A percentile compares a stretch with the other conserved stretches of the same genome.
Conservation (phyloP, 2,797 vertebrate genomes). For the Onychomys torridus region DNA sequence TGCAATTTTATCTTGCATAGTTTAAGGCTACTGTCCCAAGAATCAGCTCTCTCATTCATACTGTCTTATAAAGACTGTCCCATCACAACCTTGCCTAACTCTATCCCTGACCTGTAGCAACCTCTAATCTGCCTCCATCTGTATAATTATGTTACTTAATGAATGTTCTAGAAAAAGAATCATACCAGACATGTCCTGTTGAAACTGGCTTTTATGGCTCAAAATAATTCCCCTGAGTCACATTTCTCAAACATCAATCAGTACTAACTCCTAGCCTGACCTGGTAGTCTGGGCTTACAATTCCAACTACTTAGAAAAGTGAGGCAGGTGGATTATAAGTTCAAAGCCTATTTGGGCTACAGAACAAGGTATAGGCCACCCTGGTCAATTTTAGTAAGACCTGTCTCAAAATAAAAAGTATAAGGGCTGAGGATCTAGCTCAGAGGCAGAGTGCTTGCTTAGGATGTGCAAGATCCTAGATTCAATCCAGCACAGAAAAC, state of each 20-base stretch:
- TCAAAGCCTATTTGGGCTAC: background rate
- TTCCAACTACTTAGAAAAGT: background rate
- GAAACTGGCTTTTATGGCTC: background rate
- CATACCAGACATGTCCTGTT: background rate
- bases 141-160: background rate
- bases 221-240: background rate
- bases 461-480: background rate
- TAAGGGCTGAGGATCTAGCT: background rate
- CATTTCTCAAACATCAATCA: background rate
- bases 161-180: background rate
- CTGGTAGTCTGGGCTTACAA: background rate
- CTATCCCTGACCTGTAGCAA: background rate
- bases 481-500: background rate
- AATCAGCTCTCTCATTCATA: background rate
- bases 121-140: conserved; percentile 8
- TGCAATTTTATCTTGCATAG: background rate
- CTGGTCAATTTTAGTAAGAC: background rate
- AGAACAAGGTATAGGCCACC: background rate
- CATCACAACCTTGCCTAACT: background rate
- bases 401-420: background rate
- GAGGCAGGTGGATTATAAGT: background rate
- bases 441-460: background rate
- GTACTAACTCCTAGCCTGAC: background rate
- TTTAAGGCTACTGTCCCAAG: background rate
- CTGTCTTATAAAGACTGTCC: background rate